Evolutionary conservation across 2,888 invertebrate species (phyloP), one percentile per base, ranked within the genome.

Genomic region (Coleophora flavipennella): DNA sequence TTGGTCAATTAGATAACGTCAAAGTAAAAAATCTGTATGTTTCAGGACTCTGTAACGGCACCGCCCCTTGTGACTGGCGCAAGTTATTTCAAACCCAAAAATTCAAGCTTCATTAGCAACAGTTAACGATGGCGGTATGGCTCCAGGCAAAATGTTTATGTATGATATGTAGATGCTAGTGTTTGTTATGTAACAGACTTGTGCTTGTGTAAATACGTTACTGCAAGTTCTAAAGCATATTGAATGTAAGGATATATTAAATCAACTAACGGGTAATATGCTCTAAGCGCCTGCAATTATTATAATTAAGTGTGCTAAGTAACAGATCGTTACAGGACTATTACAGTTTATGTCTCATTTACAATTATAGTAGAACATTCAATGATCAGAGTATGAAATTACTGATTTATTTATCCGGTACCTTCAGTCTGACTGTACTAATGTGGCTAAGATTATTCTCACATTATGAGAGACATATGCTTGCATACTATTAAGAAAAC

Each of bases 21-120:
- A 58, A 62, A 61, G 67, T 71, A 79, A 81, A 84, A 81, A 83
- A 78, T 64, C 59, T 62, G 58, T 66, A 62, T 53, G 63, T 43
- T 51, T 53, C 54, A 54, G 48, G 57, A 57, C 59, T 56, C 46
- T 45, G 50, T 43, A 50, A 51, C 46, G 54, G 62, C 52, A 56
- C 74, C 79, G 78, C 80, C 80, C 77, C 72, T 65, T 55, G 60
- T 60, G 61, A 64, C 61, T 54, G 68, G 53, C 60, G 52, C 59
- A 60, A 68, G 78, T 75, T 80, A 83, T 81, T 83, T 83, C 78
- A 81, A 81, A 76, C 78, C 59, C 66, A 68, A 75, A 73, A 75
- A 67, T 62, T 73, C 72, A 81, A 74, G 85, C 72, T 74, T 84
- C 85, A 85, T 85, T 85, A 85, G 81, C 74, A 55, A 63, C 65